These are phyloP conservation scores for Bombus breviceps DNA, from an alignment of 1,140 invertebrate genomes.

Conservation along the genomic window DNA sequence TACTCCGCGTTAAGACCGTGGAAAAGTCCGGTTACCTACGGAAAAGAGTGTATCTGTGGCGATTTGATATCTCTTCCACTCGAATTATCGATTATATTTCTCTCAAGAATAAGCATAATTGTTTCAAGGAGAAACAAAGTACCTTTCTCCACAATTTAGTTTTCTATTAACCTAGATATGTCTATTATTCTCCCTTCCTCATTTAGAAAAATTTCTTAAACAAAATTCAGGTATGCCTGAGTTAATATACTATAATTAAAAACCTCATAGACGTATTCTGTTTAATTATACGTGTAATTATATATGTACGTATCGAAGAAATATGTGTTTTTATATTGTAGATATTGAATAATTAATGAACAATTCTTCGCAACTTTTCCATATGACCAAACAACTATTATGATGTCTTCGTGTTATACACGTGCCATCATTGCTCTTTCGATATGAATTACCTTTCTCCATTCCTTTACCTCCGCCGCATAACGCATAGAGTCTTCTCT, in stretches of 20 bases:
- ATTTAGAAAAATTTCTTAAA: background rate
- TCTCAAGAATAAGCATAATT: background rate
- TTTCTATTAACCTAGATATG: background rate
- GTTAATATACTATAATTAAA: background rate
- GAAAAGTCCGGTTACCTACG: slow-evolving; percentile 48
- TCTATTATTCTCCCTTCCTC: background rate
- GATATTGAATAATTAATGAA: background rate
- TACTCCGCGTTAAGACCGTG: slow-evolving; percentile 55
- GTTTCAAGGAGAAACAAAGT: background rate
- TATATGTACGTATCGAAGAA: background rate
- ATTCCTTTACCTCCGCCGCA: background rate
- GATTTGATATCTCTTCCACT: background rate
- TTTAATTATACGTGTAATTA: background rate
- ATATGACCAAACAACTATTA: background rate
- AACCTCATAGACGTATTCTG: no score
- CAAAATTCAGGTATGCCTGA: background rate
- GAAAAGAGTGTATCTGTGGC: slow-evolving; percentile 47
- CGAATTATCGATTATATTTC: background rate
- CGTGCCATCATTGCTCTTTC: background rate
- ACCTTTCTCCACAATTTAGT: background rate
- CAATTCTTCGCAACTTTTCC: background rate
- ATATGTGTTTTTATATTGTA: background rate
- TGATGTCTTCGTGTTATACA: background rate
- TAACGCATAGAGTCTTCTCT: background rate
- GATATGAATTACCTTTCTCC: slow-evolving; percentile 11